Evolutionary conservation across 1,140 invertebrate genomes (phyloP), one percentile per base, ranked within the genome.

Genomic region (Dreissena polymorpha): DNA sequence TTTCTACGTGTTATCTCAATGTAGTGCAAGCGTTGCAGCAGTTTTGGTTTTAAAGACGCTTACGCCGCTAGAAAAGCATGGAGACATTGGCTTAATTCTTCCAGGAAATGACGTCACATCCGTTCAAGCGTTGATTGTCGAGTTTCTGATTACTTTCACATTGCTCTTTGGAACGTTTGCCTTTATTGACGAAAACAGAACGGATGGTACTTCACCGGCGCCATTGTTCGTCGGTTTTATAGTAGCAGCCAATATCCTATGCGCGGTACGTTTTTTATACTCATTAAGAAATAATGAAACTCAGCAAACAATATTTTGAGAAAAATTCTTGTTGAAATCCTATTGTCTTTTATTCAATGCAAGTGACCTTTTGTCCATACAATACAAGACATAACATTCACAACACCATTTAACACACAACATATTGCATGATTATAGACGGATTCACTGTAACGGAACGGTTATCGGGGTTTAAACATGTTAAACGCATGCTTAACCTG

Each of bases 91-190:
- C 0, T 53, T 90, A 0, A 78, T 90, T 0, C 10, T 77, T 10
- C 89, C 88, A n/a, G 77, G 71, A 6, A 21, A 69, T 21, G 81
- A 84, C 29, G 86, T 92, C 64, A 87, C 86, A 16, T 51, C 76
- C 10, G 55, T 70, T 18, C 96, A 98, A 93, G 97, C 95, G 0
- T 92, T 98, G 29, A 92, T 96, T 13, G 94, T 98, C 49, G 98
- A 99, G 92, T 95, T 95, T 0, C 92, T 98, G 72, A 95, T 98
- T 79, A 98, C 97, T 0, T 98, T 98, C 91, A 93, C 98, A 2
- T 93, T 99, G 82, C 95, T 98, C 0, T 94, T 98, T 67, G 96
- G 97, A 10, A 96, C 98, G 10, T 96, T 97, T 86, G 96, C 95
- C 0, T 96, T 97, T 0, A 97, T 96, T 68, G 98, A 99, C 92